Percentiles rank a stretch among this genome's conserved stretches.
These are phyloP conservation scores for Drosophila grimshawi DNA, from an alignment of 1,140 invertebrate genomes.

Conservation along the genomic window DNA sequence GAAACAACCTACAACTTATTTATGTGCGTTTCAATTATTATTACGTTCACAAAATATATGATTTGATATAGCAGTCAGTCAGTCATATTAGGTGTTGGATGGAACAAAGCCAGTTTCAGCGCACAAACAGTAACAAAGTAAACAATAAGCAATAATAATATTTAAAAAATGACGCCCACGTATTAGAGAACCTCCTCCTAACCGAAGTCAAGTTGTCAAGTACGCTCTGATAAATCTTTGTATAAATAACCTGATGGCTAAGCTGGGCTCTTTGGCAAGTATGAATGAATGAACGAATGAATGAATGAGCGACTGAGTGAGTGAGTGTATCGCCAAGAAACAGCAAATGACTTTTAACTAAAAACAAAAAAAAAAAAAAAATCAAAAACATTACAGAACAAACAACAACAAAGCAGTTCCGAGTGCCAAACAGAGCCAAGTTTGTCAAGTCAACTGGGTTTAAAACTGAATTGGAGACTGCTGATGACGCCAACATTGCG, in stretches of 20 bases:
- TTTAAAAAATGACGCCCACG: slow-evolving; percentile 49
- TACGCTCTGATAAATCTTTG: slow-evolving; percentile 56
- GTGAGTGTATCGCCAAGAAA: slow-evolving; percentile 49
- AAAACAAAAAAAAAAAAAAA: slow-evolving; percentile 38
- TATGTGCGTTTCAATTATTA: too few species aligned
- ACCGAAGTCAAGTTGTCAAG: slow-evolving; percentile 57
- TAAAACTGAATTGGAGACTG: slow-evolving; percentile 12
- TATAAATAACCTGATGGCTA: slow-evolving; percentile 31
- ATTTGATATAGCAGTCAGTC: not conserved
- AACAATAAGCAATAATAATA: slow-evolving; percentile 15
- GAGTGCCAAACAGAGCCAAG: slow-evolving; percentile 58
- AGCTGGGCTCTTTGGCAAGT: slow-evolving; percentile 15
- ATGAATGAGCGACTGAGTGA: slow-evolving; percentile 46
- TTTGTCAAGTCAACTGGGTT: slow-evolving; percentile 65
- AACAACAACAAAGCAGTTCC: slow-evolving; percentile 61
- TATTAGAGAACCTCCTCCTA: slow-evolving; percentile 37
- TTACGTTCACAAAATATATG: not conserved
- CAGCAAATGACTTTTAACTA: slow-evolving; percentile 65
- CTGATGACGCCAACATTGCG: slow-evolving; percentile 54
- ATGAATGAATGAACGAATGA: slow-evolving; percentile 42
- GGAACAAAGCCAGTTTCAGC: slow-evolving; percentile 10
- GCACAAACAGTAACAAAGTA: slow-evolving; percentile 1
- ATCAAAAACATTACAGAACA: not conserved
- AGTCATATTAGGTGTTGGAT: slow-evolving; percentile 2
- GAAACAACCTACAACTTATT: not conserved